Evolutionary conservation across 2,888 invertebrate genomes (phyloP).

Genomic region (Drosophila nigritarsus): DNA sequence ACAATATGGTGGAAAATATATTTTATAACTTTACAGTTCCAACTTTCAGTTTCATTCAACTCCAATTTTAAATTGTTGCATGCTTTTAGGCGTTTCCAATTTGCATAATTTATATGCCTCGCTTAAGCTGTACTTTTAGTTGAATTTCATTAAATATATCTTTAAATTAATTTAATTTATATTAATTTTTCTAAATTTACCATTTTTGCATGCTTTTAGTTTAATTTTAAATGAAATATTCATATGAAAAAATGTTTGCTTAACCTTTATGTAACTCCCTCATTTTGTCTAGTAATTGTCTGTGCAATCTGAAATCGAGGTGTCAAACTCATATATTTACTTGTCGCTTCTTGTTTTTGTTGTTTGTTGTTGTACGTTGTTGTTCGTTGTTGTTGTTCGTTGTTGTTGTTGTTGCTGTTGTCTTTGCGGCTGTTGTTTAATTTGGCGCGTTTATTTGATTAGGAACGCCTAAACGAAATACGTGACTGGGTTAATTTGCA

Average conservation of each 20-base stretch:
- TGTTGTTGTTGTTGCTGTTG: slow-evolving; percentile 33
- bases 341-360: slow-evolving; percentile 47
- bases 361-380: not conserved
- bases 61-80: slow-evolving; percentile 26
- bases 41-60: no score
- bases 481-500: slow-evolving; percentile 76
- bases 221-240: not conserved
- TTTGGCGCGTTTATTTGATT: slow-evolving; percentile 79
- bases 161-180: not conserved
- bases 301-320: slow-evolving; percentile 58
- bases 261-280: slow-evolving; percentile 11
- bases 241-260: not conserved
- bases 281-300: slow-evolving; percentile 1
- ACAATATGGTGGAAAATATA: no score
- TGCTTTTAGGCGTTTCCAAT: slow-evolving; percentile 30
- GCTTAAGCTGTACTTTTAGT: not conserved
- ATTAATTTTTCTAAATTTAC: not conserved
- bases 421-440: slow-evolving; percentile 64
- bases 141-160: not conserved
- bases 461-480: slow-evolving; percentile 73
- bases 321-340: slow-evolving; percentile 73
- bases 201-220: not conserved
- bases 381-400: slow-evolving; percentile 28
- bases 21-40: no score
- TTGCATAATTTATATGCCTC: not conserved